Evolutionary conservation across 2,797 vertebrate species (phyloP).

Genomic region (Tympanoctomys barrerae): DNA sequence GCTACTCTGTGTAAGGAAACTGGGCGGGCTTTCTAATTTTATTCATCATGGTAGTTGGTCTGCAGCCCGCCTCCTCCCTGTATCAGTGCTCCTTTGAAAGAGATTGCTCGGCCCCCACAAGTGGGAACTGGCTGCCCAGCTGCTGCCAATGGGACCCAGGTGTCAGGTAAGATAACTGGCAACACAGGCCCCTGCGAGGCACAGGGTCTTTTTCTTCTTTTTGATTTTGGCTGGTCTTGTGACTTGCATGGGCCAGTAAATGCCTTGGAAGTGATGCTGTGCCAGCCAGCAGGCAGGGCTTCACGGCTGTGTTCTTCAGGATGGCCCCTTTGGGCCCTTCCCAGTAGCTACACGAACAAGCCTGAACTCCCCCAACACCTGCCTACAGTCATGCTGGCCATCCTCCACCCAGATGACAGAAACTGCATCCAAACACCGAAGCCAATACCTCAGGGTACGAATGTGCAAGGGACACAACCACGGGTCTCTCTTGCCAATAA

Average conservation of each 20-base stretch:
- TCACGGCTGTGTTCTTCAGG: not conserved
- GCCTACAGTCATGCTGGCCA: not conserved
- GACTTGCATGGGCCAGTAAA: conserved; percentile 13
- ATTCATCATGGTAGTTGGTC: not conserved
- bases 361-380: not conserved
- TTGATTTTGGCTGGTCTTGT: not conserved
- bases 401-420: not conserved
- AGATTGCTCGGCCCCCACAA: not conserved
- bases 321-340: not conserved
- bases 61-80: not conserved
- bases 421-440: not conserved
- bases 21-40: not conserved
- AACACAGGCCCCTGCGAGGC: not conserved
- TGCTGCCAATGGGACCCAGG: not conserved
- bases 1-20: not conserved
- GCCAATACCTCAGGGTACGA: not conserved
- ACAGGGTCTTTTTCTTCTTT: not conserved
- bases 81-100: not conserved
- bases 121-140: not conserved
- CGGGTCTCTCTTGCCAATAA: not conserved
- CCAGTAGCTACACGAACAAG: not conserved
- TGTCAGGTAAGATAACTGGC: not conserved
- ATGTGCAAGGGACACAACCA: not conserved
- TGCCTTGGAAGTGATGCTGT: not conserved
- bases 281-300: not conserved